These are phyloP conservation scores for Acrocephalus kingi DNA, from an alignment of 2,113 vertebrate species.

Conservation along the genomic window DNA sequence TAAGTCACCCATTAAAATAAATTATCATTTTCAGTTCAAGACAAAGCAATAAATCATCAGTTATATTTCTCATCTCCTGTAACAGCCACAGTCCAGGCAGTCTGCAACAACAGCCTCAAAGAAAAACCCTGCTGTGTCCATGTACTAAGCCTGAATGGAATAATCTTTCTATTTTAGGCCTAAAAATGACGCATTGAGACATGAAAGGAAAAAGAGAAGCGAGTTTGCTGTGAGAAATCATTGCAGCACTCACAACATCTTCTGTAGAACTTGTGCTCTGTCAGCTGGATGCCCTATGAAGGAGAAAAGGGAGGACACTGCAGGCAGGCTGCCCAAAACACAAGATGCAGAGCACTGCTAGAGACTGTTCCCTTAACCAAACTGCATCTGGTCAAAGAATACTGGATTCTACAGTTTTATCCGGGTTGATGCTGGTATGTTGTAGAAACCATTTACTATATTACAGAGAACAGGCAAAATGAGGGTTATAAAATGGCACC, in stretches of 20 bases:
- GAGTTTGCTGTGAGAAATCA: not conserved
- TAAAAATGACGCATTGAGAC: not conserved
- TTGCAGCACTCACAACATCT: not conserved
- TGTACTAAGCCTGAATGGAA: not conserved
- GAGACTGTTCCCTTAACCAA: not conserved
- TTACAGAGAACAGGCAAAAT: not conserved
- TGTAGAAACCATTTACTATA: not conserved
- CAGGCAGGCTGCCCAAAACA: slow-evolving; percentile 12
- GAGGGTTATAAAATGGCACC: not conserved
- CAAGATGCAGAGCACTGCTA: not conserved
- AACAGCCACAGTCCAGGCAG: not conserved
- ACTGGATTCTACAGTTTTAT: not conserved
- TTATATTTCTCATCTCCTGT: not conserved
- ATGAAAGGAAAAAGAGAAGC: not conserved
- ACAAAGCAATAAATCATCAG: not conserved
- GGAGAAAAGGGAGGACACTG: slow-evolving; percentile 49
- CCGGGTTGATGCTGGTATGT: not conserved
- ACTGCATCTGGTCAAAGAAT: not conserved
- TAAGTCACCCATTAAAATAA: not conserved
- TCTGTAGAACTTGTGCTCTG: not conserved
- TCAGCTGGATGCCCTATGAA: slow-evolving; percentile 22
- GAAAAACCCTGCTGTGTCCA: not conserved
- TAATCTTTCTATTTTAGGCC: not conserved
- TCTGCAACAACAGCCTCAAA: not conserved
- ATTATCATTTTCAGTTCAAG: not conserved